Base-by-base conservation (phyloP, 2,888 invertebrate genomes). In the Amaurobius ferox region DNA sequence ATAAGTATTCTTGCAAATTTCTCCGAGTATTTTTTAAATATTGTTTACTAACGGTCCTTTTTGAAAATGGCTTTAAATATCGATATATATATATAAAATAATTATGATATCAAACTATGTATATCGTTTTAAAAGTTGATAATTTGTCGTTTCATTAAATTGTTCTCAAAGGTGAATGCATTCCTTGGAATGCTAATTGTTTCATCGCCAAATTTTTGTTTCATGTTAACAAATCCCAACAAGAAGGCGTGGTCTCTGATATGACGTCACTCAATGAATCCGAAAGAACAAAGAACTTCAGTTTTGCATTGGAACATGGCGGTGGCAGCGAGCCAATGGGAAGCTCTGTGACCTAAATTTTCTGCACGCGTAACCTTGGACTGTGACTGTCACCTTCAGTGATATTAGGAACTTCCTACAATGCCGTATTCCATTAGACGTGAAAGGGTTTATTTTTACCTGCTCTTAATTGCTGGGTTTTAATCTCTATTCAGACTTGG, bases 281-380 rank as follows among this genome's bases (percentile, higher is more conserved):
- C 29, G 11, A 29, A 29, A 67, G 35, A 67, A 67, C 35, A 67
- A 67, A 67, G 67, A 19, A 32, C 44, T 44, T 44, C 44, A 44
- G 44, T 44, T 35, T 29, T 64, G 7, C 13, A 7, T 29, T 64
- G 2, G 29, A 16, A 29, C 13, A 29, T 13, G 26, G n/a, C 30
- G 2, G 77, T 77, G 77, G 79, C 79, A 73, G 55, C 35, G 66
- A 72, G 64, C 79, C 79, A 80, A 73, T 80, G 39, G 73, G 64
- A 48, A 68, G 67, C 55, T 39, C 44, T 44, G 11, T 73, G 79
- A 80, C 79, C 79, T 62, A 79, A 35, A 62, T 79, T 48, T 35
- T 44, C 35, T 32, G 64, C 73, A 64, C 30, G 71, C 72, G 72
- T 73, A 73, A 80, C 72, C 79, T 80, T 80, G 79, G 35, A 23